Conservation (phyloP, 2,797 vertebrate species). For the Lepus townsendii region DNA sequence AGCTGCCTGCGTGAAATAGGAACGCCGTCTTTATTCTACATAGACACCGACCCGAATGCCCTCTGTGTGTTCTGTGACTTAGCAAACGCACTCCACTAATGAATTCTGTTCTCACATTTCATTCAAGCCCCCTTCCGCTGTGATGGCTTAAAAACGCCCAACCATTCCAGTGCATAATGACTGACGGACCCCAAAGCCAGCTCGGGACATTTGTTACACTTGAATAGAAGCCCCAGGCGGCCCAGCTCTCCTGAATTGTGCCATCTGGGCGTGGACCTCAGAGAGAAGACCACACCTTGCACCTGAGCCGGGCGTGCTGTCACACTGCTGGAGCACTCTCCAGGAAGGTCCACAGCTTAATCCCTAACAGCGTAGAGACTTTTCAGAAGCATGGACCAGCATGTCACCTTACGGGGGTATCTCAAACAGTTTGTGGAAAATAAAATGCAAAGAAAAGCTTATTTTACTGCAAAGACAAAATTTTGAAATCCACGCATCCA, state of each 20-base stretch:
- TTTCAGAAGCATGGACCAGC: neutral
- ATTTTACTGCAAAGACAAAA: no score
- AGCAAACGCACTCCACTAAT: neutral
- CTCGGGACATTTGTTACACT: neutral
- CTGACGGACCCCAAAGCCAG: neutral
- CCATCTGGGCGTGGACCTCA: neutral
- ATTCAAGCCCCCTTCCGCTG: neutral
- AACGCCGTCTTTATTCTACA: neutral
- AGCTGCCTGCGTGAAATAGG: neutral
- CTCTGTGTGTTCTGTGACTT: neutral
- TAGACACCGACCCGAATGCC: accelerated
- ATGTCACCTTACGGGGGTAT: neutral
- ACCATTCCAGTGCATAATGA: neutral
- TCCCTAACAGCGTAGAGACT: no score
- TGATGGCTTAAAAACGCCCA: neutral
- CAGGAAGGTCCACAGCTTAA: neutral
- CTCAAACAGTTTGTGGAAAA: no score
- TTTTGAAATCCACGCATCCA: no score
- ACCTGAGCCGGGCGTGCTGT: accelerated
- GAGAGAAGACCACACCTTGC: neutral
- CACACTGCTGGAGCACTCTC: neutral
- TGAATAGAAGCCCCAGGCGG: neutral
- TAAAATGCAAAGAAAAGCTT: no score
- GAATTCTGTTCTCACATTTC: neutral
- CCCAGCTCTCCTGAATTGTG: neutral